Conservation (phyloP, 2,797 vertebrate species). For the Cyclopterus lumpus region DNA sequence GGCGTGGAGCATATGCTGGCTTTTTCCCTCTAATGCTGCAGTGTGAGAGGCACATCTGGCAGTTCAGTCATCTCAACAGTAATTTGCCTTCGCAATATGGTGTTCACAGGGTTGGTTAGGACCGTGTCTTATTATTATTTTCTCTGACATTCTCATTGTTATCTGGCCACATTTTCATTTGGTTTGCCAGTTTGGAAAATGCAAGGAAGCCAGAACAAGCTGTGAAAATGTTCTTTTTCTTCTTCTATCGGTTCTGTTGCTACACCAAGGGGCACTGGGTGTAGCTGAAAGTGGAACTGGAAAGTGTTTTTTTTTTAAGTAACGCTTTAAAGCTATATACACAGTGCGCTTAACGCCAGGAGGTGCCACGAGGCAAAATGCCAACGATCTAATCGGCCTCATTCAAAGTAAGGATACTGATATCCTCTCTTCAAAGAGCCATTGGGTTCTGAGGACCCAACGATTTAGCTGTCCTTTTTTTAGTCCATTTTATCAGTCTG, state of each 20-base stretch:
- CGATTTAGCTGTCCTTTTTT: constrained; percentile 38
- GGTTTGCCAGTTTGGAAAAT: constrained; percentile 14
- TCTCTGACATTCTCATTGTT: constrained; percentile 40
- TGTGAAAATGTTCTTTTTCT: neutral
- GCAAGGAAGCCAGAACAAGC: constrained; percentile 6
- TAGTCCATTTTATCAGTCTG: constrained; percentile 16
- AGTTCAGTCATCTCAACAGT: constrained; percentile 50
- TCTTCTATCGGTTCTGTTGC: neutral
- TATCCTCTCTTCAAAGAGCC: constrained; percentile 56
- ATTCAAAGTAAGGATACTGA: constrained; percentile 36
- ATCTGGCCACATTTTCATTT: constrained; percentile 34
- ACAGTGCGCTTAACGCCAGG: constrained; percentile 31
- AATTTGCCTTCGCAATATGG: constrained; percentile 62
- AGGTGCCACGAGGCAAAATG: constrained; percentile 51
- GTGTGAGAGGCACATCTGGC: constrained; percentile 66
- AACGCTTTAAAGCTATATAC: constrained; percentile 39
- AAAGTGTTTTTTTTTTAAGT: constrained; percentile 40
- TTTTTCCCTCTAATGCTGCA: constrained; percentile 37
- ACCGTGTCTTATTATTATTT: constrained; percentile 42
- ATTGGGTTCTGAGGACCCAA: constrained; percentile 22
- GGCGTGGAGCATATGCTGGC: constrained; percentile 57
- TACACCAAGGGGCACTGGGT: neutral
- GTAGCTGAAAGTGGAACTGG: constrained; percentile 7
- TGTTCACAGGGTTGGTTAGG: constrained; percentile 48
- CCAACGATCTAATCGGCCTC: constrained; percentile 64